Evolutionary conservation across 1,140 invertebrate genomes (phyloP).

Genomic region (Caenorhabditis latens): DNA sequence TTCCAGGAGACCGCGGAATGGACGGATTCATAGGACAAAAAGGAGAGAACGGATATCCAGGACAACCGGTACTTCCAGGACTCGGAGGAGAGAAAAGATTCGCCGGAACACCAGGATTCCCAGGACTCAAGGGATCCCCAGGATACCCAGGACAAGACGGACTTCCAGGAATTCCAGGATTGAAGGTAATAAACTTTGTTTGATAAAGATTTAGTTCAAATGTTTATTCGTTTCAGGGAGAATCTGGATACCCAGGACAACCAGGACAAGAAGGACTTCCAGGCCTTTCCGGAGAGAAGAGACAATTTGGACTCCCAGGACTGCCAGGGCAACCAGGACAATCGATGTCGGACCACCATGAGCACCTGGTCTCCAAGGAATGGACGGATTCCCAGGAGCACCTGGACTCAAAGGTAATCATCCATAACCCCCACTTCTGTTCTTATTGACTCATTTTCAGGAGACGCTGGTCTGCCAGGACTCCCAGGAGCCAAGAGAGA

Average conservation of each 20-base stretch:
- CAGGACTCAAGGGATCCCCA: conserved; percentile 73
- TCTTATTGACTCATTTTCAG: conserved; percentile 57
- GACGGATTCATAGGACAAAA: conserved; percentile 80
- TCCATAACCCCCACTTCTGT: neutral
- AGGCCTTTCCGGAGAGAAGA: conserved; percentile 67
- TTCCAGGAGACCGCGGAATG: conserved; percentile 79
- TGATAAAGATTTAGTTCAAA: neutral
- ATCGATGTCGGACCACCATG: conserved; percentile 74
- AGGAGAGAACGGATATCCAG: conserved; percentile 72
- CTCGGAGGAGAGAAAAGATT: conserved; percentile 78
- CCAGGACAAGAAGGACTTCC: conserved; percentile 78
- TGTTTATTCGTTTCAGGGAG: conserved; percentile 75
- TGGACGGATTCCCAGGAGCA: conserved; percentile 78
- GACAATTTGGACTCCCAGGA: conserved; percentile 81
- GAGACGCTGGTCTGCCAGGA: conserved; percentile 79
- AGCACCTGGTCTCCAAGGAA: conserved; percentile 74
- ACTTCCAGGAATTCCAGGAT: conserved; percentile 68
- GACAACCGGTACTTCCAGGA: conserved; percentile 80
- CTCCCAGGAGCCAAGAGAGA: conserved; percentile 78
- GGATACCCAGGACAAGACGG: conserved; percentile 70
- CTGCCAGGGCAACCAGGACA: conserved; percentile 80
- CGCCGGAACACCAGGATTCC: conserved; percentile 65
- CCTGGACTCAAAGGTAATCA: conserved; percentile 66
- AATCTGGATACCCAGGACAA: conserved; percentile 80
- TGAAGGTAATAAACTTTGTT: neutral